phyloP scores from a whole-genome alignment of 2,113 vertebrate species.

The Oreochromis tanganicae region DNA sequence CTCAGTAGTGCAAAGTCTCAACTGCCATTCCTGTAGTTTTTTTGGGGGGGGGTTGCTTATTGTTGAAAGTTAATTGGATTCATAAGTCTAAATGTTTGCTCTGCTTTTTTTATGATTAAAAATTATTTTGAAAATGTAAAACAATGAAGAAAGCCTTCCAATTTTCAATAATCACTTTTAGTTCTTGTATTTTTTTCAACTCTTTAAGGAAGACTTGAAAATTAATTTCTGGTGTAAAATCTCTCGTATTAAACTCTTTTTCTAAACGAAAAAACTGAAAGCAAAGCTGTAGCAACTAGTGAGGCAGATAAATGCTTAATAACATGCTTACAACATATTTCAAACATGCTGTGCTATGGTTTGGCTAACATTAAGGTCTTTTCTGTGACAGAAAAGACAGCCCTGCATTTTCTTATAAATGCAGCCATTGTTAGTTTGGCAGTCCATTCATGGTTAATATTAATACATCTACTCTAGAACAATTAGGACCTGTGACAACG shows the following conservation, averaged over 20 bases:
- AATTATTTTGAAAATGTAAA: background rate
- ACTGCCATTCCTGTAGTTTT: background rate
- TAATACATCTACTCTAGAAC: background rate
- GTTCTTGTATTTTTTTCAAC: background rate
- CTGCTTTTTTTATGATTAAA: background rate
- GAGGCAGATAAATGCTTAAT: background rate
- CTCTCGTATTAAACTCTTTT: background rate
- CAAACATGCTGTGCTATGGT: background rate
- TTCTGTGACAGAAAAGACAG: background rate
- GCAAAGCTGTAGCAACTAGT: background rate
- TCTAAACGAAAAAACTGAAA: background rate
- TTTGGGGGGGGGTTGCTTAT: accelerated
- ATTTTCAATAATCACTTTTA: background rate
- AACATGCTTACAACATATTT: background rate
- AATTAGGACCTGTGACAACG: background rate
- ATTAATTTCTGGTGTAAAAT: accelerated
- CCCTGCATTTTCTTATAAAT: background rate
- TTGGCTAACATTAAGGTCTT: background rate
- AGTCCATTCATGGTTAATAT: background rate
- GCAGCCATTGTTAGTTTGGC: background rate
- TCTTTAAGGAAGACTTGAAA: background rate
- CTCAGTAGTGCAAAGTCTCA: background rate
- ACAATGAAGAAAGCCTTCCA: background rate
- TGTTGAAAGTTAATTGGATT: background rate
- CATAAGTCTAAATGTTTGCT: background rate